phyloP scores from a whole-genome alignment of 1,140 invertebrate species.

The Aricia agestis region DNA sequence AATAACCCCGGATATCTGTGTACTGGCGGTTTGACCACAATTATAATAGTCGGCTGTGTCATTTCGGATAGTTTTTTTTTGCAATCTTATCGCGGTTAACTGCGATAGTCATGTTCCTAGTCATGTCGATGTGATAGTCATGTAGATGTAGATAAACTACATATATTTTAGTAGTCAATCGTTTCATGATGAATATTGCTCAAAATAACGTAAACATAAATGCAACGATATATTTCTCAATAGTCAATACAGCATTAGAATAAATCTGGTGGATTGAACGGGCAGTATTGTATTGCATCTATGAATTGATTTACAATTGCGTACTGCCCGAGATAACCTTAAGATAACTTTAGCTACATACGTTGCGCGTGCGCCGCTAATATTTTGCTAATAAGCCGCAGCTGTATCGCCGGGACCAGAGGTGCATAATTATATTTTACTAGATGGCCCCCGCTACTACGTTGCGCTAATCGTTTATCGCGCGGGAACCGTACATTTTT shows the following conservation, averaged over 20 bases:
- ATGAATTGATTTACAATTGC: constrained; percentile 36
- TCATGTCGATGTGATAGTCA: no score
- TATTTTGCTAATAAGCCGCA: constrained; percentile 24
- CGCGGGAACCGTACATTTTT: no score
- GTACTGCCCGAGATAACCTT: constrained; percentile 33
- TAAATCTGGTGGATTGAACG: background rate
- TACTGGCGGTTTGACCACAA: no score
- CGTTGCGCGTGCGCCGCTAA: constrained; percentile 26
- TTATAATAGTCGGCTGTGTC: no score
- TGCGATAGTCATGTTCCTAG: no score
- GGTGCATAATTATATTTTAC: background rate
- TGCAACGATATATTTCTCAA: background rate
- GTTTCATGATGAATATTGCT: no score
- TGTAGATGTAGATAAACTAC: no score
- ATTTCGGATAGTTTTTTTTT: no score
- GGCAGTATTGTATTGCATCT: constrained; percentile 25
- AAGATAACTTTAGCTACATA: constrained; percentile 31
- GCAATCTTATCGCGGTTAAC: no score
- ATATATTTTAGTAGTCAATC: no score
- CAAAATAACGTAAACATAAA: background rate
- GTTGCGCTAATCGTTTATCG: no score
- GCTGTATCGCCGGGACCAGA: background rate
- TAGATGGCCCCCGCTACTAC: no score
- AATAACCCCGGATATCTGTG: background rate
- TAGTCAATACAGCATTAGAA: background rate